Evolutionary conservation across 1,140 invertebrate species (phyloP).

Genomic region (Nomia melanderi): DNA sequence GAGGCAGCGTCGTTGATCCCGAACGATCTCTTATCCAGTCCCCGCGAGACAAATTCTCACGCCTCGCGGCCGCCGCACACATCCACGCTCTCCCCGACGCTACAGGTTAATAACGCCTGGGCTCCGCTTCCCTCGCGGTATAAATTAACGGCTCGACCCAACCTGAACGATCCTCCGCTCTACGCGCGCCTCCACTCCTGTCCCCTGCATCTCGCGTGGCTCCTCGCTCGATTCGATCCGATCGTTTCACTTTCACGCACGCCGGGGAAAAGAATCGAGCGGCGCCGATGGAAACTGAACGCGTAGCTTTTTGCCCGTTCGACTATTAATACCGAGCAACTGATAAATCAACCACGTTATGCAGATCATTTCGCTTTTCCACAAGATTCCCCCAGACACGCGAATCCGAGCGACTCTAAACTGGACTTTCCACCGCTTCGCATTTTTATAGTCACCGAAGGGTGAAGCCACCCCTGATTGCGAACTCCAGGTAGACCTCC

Average conservation of each 20-base stretch:
- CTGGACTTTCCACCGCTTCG: too few relatives aligned
- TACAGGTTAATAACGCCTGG: constrained; percentile 51
- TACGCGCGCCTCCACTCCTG: constrained; percentile 34
- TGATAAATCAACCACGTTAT: too few relatives aligned
- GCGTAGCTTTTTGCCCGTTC: background rate
- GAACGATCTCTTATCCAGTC: constrained; percentile 55
- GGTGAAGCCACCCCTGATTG: too few relatives aligned
- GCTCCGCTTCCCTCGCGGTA: constrained; percentile 26
- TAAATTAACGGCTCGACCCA: constrained; percentile 52
- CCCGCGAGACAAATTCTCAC: constrained; percentile 62
- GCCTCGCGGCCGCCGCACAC: constrained; percentile 36
- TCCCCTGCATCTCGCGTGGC: constrained; percentile 13
- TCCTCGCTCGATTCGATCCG: background rate
- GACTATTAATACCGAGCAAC: too few relatives aligned
- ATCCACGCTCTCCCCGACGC: background rate
- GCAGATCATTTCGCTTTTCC: background rate
- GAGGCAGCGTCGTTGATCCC: constrained; percentile 44
- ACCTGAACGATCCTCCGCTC: constrained; percentile 37
- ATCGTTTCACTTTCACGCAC: constrained; percentile 22
- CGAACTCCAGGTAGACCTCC: too few relatives aligned
- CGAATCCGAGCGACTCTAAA: too few relatives aligned
- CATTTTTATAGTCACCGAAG: too few relatives aligned
- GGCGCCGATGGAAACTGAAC: background rate
- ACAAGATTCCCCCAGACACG: too few relatives aligned
- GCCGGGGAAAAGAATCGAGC: background rate